These are phyloP conservation scores for Dione vanillae DNA, from an alignment of 2,888 invertebrate species.

Conservation along the genomic window DNA sequence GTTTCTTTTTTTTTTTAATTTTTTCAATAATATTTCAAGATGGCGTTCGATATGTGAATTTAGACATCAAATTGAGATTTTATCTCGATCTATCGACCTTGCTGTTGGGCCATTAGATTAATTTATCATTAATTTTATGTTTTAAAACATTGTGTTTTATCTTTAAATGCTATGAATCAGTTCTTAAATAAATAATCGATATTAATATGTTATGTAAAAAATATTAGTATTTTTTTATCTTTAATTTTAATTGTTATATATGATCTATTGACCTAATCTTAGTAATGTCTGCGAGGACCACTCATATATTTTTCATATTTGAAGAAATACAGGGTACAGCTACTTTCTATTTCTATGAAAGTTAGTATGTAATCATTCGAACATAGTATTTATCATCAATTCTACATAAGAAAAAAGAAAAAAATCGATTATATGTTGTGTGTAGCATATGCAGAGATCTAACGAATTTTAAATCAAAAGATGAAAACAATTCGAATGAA, in stretches of 20 bases:
- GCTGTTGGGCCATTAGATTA: slow-evolving; percentile 43
- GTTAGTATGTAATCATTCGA: neutral
- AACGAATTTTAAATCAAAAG: too few species aligned
- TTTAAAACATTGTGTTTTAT: too few species aligned
- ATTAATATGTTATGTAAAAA: too few species aligned
- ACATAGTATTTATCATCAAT: slow-evolving; percentile 7
- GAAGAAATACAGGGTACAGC: neutral
- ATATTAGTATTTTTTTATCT: too few species aligned
- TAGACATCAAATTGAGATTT: slow-evolving; percentile 69
- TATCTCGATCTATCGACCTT: slow-evolving; percentile 64
- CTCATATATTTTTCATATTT: neutral
- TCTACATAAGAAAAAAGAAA: too few species aligned
- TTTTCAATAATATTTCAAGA: slow-evolving; percentile 55
- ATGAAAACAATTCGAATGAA: too few species aligned
- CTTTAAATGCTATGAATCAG: too few species aligned
- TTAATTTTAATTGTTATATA: too few species aligned
- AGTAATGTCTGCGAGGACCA: neutral
- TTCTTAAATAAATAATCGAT: too few species aligned
- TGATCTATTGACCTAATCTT: neutral
- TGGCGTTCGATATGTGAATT: slow-evolving; percentile 70
- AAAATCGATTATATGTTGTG: too few species aligned
- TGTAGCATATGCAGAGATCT: too few species aligned
- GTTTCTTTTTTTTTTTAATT: slow-evolving; percentile 49
- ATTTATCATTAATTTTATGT: neutral
- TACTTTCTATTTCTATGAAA: neutral